Conservation (phyloP, 2,113 vertebrate species). For the Etheostoma cragini region DNA sequence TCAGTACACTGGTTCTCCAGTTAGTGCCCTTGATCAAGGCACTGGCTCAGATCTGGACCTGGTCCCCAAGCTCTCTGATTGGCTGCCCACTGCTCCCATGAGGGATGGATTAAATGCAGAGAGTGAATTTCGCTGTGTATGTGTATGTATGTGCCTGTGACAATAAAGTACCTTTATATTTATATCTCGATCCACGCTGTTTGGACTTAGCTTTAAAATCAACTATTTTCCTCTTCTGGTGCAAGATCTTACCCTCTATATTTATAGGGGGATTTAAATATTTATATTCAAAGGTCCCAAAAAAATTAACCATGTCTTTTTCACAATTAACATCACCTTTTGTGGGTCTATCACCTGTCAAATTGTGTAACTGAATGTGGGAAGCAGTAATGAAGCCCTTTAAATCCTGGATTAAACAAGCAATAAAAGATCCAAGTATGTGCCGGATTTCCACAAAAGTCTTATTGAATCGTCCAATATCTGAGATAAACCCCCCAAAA, state of each 20-base stretch:
- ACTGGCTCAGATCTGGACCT: too few species aligned
- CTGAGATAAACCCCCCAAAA: slow-evolving; percentile 37
- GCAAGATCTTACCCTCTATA: slow-evolving; percentile 1
- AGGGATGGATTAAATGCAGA: too few species aligned
- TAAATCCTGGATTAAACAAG: slow-evolving; percentile 36
- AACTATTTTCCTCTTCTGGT: slow-evolving; percentile 9
- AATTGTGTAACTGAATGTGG: slow-evolving; percentile 21
- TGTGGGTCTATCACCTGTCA: slow-evolving; percentile 9
- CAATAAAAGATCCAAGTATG: slow-evolving; percentile 22
- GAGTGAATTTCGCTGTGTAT: too few species aligned
- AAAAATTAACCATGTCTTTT: slow-evolving; percentile 14
- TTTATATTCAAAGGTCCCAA: slow-evolving; percentile 28
- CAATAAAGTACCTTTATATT: not conserved
- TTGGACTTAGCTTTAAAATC: slow-evolving; percentile 5
- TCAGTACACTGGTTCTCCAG: too few species aligned
- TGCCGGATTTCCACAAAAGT: slow-evolving; percentile 38
- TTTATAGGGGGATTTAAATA: not conserved
- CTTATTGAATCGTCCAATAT: slow-evolving; percentile 41
- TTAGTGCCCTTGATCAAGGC: too few species aligned
- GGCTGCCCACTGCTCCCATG: too few species aligned
- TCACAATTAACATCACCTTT: slow-evolving; percentile 39
- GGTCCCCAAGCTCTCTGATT: too few species aligned
- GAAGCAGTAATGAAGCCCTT: slow-evolving; percentile 19
- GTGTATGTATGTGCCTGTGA: too few species aligned
- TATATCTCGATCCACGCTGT: slow-evolving; percentile 20